Conservation (phyloP, 2,888 invertebrate species). For the Laspeyria flexula region DNA sequence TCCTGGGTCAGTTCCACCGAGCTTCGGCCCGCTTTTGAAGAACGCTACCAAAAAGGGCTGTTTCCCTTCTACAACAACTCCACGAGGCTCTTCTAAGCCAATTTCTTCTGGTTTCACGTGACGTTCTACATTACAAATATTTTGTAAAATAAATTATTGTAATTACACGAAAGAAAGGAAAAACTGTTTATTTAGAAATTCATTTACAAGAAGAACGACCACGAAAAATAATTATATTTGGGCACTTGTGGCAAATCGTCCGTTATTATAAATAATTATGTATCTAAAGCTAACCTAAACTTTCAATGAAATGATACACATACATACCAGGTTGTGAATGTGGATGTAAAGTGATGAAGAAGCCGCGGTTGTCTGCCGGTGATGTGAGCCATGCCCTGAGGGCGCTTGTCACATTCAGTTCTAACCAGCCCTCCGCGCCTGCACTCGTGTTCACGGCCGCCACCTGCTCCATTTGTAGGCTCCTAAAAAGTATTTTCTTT, state of each 20-base stretch:
- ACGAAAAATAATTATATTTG: too few relatives aligned
- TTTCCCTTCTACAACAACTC: slow-evolving; percentile 88
- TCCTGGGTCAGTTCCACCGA: slow-evolving; percentile 81
- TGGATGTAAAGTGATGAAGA: slow-evolving; percentile 93
- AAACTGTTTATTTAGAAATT: too few relatives aligned
- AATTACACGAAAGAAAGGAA: too few relatives aligned
- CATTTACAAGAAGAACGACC: too few relatives aligned
- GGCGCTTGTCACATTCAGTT: slow-evolving; percentile 93
- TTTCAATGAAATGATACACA: too few relatives aligned
- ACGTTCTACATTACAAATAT: too few relatives aligned
- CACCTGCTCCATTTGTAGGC: slow-evolving; percentile 90
- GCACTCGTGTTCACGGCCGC: slow-evolving; percentile 92
- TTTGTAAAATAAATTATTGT: slow-evolving; percentile 10
- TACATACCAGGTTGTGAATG: slow-evolving; percentile 88
- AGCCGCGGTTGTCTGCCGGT: slow-evolving; percentile 93
- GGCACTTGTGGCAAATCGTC: too few relatives aligned
- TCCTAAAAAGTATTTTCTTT: slow-evolving; percentile 73
- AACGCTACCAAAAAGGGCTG: slow-evolving; percentile 98
- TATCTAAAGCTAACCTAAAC: too few relatives aligned
- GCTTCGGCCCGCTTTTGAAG: slow-evolving; percentile 88
- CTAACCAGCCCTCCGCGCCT: slow-evolving; percentile 93
- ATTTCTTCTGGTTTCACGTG: slow-evolving; percentile 94
- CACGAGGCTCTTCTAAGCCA: slow-evolving; percentile 92
- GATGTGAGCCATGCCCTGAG: slow-evolving; percentile 92
- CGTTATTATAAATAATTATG: too few relatives aligned